phyloP scores from a whole-genome alignment of 2,113 vertebrate genomes.

The Pangasianodon hypophthalmus region DNA sequence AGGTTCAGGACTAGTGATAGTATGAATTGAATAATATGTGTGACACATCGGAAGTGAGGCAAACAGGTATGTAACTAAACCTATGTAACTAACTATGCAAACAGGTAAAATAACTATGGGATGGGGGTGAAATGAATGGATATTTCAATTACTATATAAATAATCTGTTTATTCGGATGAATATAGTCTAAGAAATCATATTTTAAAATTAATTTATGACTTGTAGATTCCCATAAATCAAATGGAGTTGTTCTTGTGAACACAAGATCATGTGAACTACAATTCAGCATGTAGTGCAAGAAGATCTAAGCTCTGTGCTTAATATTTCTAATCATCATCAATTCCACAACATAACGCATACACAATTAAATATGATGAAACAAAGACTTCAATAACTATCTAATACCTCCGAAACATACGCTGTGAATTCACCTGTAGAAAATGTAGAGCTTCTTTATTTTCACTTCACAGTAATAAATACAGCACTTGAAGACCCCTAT shows the following conservation, averaged over 20 bases:
- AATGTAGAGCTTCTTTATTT: neutral
- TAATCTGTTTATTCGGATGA: neutral
- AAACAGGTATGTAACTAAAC: no score
- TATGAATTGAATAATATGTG: neutral
- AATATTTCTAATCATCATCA: neutral
- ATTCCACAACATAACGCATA: neutral
- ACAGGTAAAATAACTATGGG: neutral
- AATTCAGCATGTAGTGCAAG: neutral
- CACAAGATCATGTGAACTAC: neutral
- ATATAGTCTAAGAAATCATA: no score
- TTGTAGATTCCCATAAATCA: no score
- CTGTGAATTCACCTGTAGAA: neutral
- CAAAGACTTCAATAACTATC: neutral
- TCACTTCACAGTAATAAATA: neutral
- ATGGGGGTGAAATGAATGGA: neutral
- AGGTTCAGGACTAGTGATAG: neutral
- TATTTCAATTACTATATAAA: neutral
- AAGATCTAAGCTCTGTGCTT: neutral
- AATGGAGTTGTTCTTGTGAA: neutral
- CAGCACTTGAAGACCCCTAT: no score
- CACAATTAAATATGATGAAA: neutral
- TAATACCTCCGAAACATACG: neutral
- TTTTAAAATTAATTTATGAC: no score
- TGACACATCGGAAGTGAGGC: neutral
- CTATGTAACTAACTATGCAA: no score